A percentile compares a stretch with the other conserved stretches of the same genome.
These are phyloP conservation scores for Squalus acanthias DNA, from an alignment of 2,797 vertebrate species.

Conservation along the genomic window DNA sequence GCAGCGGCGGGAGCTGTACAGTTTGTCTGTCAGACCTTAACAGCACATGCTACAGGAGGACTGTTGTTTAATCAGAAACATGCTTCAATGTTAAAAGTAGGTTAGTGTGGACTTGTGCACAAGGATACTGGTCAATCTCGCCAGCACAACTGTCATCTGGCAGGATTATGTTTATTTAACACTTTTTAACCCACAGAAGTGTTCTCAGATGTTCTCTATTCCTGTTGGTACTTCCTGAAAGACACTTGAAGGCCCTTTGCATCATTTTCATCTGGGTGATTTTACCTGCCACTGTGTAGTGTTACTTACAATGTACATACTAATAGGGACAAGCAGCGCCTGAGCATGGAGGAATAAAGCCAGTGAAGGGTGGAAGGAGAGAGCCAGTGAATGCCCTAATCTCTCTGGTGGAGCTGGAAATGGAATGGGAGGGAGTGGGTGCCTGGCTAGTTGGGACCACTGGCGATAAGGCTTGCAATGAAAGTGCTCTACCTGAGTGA, in stretches of 20 bases:
- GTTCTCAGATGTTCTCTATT: neutral
- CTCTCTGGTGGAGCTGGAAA: neutral
- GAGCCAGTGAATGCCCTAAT: neutral
- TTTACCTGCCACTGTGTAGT: neutral
- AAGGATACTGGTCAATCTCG: neutral
- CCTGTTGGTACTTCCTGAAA: neutral
- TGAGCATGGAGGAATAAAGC: neutral
- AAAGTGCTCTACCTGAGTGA: neutral
- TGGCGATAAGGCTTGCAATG: neutral
- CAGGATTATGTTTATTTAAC: neutral
- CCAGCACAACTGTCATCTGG: neutral
- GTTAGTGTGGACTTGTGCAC: neutral
- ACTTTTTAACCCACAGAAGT: neutral
- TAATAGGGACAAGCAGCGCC: neutral
- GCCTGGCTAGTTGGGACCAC: neutral
- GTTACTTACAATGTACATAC: neutral
- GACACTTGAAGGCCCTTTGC: neutral
- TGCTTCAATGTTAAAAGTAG: neutral
- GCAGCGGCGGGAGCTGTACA: neutral
- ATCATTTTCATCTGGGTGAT: neutral
- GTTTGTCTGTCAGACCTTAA: conserved; percentile 8
- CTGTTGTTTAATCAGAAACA: conserved; percentile 3
- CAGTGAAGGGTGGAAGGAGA: neutral
- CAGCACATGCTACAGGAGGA: neutral
- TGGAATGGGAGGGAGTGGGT: neutral